A percentile compares a stretch with the other conserved stretches of the same genome.
phyloP scores from a whole-genome alignment of 2,888 invertebrate species.

The Chrysina gloriosa region DNA sequence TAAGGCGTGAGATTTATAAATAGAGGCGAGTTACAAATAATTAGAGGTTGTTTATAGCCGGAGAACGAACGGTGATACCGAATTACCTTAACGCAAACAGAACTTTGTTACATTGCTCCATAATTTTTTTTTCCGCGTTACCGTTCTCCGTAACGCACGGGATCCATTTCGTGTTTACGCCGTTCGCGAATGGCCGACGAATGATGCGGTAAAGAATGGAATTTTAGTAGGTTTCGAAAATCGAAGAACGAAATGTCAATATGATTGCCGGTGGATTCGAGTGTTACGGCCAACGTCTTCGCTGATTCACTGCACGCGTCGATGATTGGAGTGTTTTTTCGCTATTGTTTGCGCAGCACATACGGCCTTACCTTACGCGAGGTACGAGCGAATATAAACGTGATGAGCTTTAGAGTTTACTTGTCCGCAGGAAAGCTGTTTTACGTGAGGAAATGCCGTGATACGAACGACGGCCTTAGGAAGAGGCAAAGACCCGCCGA shows the following conservation, averaged over 20 bases:
- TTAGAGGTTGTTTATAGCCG: slow-evolving; percentile 27
- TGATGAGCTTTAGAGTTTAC: slow-evolving; percentile 7
- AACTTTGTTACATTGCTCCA: slow-evolving; percentile 7
- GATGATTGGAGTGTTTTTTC: too few relatives aligned
- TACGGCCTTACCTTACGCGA: not conserved
- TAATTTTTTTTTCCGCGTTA: not conserved
- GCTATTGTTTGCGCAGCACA: not conserved
- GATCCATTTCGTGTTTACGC: not conserved
- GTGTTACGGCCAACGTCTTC: too few relatives aligned
- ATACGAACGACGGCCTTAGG: not conserved
- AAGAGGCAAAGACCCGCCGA: not conserved
- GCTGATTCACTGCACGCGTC: too few relatives aligned
- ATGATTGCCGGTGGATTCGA: too few relatives aligned
- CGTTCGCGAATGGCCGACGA: not conserved
- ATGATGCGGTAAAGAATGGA: too few relatives aligned
- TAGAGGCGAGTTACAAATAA: slow-evolving; percentile 26
- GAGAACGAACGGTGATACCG: slow-evolving; percentile 15
- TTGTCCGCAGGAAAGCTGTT: slow-evolving; percentile 25
- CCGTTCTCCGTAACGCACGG: not conserved
- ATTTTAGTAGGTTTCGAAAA: too few relatives aligned
- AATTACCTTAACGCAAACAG: slow-evolving; percentile 33
- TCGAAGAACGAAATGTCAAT: too few relatives aligned
- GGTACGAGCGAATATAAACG: too few relatives aligned
- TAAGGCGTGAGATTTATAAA: slow-evolving; percentile 25
- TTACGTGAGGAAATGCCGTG: slow-evolving; percentile 20